Evolutionary conservation across 2,113 vertebrate genomes (phyloP), one percentile per base, ranked within the genome.

Genomic region (Grantiella picta): DNA sequence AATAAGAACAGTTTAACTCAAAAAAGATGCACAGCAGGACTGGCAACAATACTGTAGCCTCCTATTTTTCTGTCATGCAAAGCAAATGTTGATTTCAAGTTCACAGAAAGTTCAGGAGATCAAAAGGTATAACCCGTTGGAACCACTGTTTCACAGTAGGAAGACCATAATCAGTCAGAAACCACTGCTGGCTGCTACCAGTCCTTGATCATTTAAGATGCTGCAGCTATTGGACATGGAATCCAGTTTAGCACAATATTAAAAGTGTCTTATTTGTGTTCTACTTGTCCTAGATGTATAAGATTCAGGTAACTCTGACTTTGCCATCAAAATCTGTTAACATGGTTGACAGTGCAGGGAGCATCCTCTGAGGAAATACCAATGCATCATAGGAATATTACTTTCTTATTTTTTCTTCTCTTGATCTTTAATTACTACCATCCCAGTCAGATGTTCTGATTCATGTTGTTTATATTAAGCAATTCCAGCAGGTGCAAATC

Each of bases 401-500:
- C 20, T 81, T 57, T 28, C 38, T 29, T 8, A 31, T 63, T 68
- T 57, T 53, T 35, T 6, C 9, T 13, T 59, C 18, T 38, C 65
- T 53, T 59, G 7, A 22, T 88, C 63, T 80, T 79, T 94, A 70
- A 65, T 77, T 63, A 33, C 38, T n/a, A 92, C 17, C n/a, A 87
- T 7, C 44, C 14, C 57, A 80, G 36, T 77, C 71, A 82, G 75
- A 70, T 86, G 33, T 86, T 91, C 59, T 88, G 17, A 31, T 93
- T 86, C 45, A 65, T 65, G 9, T 57, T 92, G 59, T 68, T 82
- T 92, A 69, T 93, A 82, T 85, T 80, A 68, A 90, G 40, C 20
- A 90, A 35, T 80, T 93, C 53, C 78, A 94, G 75, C 75, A 94
- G 82, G 78, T 95, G 82, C 79, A 82, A 86, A 45, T 80, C 79